phyloP scores from a whole-genome alignment of 2,113 vertebrate species.

The Leptocoma aspasia region DNA sequence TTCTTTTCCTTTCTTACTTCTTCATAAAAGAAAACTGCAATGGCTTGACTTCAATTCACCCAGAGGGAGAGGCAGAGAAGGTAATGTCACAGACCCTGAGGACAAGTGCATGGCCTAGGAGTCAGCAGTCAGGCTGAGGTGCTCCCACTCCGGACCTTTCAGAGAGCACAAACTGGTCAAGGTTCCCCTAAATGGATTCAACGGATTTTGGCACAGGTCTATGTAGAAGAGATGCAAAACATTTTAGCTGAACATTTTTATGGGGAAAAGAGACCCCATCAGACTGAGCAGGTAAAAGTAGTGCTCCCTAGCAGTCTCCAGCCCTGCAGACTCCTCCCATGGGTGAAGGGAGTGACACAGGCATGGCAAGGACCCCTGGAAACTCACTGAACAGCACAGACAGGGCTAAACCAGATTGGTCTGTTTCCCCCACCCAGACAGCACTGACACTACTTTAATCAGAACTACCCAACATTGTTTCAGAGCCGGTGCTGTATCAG shows the following conservation, averaged over 20 bases:
- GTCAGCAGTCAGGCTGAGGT: not conserved
- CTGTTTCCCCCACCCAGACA: not conserved
- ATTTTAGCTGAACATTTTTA: not conserved
- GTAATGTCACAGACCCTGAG: not conserved
- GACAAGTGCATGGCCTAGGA: not conserved
- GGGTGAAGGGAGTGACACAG: accelerated
- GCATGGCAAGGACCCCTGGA: not conserved
- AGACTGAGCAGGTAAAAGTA: not conserved
- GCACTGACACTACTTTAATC: not conserved
- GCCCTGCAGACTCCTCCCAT: not conserved
- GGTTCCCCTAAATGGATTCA: not conserved
- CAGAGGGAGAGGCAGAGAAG: not conserved
- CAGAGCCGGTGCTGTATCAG: not conserved
- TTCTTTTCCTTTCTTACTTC: not conserved
- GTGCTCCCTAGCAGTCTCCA: not conserved
- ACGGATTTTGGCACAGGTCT: not conserved
- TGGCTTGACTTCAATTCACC: not conserved
- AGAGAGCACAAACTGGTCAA: not conserved
- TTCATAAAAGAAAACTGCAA: not conserved
- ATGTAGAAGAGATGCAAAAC: not conserved
- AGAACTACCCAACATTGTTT: not conserved
- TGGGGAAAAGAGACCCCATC: not conserved
- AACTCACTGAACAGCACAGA: not conserved
- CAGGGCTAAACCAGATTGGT: not conserved
- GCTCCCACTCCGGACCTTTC: not conserved